Base-by-base conservation (phyloP, 2,888 invertebrate species). In the Trisateles emortualis region DNA sequence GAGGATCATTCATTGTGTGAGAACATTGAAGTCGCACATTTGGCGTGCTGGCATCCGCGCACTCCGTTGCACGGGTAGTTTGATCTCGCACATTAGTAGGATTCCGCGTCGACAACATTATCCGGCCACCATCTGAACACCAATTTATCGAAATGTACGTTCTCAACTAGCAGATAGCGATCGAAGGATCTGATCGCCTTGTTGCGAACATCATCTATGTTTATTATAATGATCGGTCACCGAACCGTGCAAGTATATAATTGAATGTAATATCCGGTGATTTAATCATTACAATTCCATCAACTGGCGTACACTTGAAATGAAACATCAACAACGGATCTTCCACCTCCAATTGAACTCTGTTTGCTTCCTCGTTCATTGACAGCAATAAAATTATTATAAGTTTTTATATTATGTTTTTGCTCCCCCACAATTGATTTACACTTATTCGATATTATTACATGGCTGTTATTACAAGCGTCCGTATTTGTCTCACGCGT, bases 251-350 rank as follows among this genome's bases (percentile, higher is more conserved):
- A 72, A 76, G 68, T 73, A 73, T 75, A 80, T 79, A 78, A 83
- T 81, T 78, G 72, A 76, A 79, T 74, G 75, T 78, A 87, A 88
- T 87, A 83, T 87, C 85, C 87, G 82, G 81, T 78, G 76, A 78
- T 79, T 81, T 76, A 80, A 80, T 76, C 72, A 80, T 82, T 81
- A 80, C 69, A 71, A 72, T 77, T 73, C 74, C 68, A 74, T 79
- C 79, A 75, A 70, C 74, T 71, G 60, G 64, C 50, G 35, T 43
- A 57, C 68, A 78, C 67, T 54, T 66, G 48, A 60, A 67, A 63
- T 72, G 47, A 69, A 73, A 60, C 54, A 52, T 54, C 47, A 51
- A 52, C 42, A 45, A 36, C 45, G 39, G 40, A 47, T 53, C 50
- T 43, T 44, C 47, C 62, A 54, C 59, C 59, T 57, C 40, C 41